phyloP scores from a whole-genome alignment of 2,888 invertebrate genomes.

The Leptarthrus brevirostris region DNA sequence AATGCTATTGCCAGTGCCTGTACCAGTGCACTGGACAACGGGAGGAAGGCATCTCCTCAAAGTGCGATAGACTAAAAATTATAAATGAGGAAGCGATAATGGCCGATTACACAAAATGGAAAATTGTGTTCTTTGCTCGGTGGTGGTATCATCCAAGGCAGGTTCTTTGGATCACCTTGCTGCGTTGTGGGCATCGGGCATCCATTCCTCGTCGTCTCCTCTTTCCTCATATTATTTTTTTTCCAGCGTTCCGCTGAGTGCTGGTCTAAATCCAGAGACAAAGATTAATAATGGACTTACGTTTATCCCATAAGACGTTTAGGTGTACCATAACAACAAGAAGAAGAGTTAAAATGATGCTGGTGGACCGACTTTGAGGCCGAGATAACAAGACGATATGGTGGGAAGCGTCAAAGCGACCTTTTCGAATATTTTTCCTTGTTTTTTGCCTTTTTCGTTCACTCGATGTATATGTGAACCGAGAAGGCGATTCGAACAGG shows the following conservation, averaged over 20 bases:
- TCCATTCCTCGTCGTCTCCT: slow-evolving; percentile 9
- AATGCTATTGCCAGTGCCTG: too few relatives aligned
- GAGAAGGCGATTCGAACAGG: slow-evolving; percentile 40
- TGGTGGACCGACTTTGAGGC: slow-evolving; percentile 43
- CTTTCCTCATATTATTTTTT: slow-evolving; percentile 27
- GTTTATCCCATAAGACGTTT: slow-evolving; percentile 47
- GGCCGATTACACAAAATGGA: slow-evolving; percentile 56
- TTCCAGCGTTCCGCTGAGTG: slow-evolving; percentile 26
- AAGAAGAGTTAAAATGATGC: slow-evolving; percentile 43
- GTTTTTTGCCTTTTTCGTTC: slow-evolving; percentile 21
- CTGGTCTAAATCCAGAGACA: slow-evolving; percentile 50
- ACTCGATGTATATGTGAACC: background rate
- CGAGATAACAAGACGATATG: slow-evolving; percentile 49
- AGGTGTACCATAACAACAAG: slow-evolving; percentile 14
- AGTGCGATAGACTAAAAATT: slow-evolving; percentile 46
- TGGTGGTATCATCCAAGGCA: slow-evolving; percentile 35
- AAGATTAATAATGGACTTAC: slow-evolving; percentile 52
- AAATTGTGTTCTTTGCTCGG: slow-evolving; percentile 52
- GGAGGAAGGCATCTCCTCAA: slow-evolving; percentile 11
- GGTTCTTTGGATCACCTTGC: slow-evolving; percentile 24
- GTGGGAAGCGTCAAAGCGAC: slow-evolving; percentile 50
- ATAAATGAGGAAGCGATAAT: slow-evolving; percentile 54
- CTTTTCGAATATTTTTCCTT: slow-evolving; percentile 42
- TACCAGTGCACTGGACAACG: background rate
- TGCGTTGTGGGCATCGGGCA: slow-evolving; percentile 9